A percentile compares a stretch with the other conserved stretches of the same genome.
Conservation (phyloP, 2,113 vertebrate species). For the Trematocara macrostoma region DNA sequence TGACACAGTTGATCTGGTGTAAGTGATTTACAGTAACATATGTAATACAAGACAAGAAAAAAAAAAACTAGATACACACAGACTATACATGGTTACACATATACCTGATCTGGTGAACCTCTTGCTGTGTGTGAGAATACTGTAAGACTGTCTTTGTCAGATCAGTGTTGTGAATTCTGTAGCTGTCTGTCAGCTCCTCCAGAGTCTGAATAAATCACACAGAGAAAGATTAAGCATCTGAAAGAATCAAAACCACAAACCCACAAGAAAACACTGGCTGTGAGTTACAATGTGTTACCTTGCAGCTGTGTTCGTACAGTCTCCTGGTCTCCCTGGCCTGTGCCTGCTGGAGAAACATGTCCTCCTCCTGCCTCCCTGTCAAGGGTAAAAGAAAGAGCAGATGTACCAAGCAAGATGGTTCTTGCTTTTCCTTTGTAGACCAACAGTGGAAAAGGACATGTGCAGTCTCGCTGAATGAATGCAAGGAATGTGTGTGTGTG, state of each 20-base stretch:
- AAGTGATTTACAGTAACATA: background rate
- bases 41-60: background rate
- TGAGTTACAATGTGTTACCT: conserved; percentile 42
- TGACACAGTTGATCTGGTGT: conserved; percentile 58
- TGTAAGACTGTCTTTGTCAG: conserved; percentile 64
- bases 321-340: conserved; percentile 70
- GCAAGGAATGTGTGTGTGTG: background rate
- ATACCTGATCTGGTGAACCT: conserved; percentile 68
- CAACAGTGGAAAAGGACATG: background rate
- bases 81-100: background rate
- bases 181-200: conserved; percentile 69
- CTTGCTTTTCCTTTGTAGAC: conserved; percentile 1
- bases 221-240: background rate
- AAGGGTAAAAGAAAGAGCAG: background rate
- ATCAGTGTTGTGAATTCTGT: conserved; percentile 61
- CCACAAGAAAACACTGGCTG: background rate
- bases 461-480: conserved; percentile 1
- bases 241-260: background rate
- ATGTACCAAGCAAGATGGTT: background rate
- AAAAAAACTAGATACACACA: accelerated
- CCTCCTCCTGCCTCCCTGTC: conserved; percentile 72
- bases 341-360: conserved; percentile 67
- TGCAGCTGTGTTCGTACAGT: conserved; percentile 64
- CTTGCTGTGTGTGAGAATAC: conserved; percentile 49
- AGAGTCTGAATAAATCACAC: conserved; percentile 57